Conservation (phyloP, 2,113 vertebrate genomes). For the Orcinus orca region DNA sequence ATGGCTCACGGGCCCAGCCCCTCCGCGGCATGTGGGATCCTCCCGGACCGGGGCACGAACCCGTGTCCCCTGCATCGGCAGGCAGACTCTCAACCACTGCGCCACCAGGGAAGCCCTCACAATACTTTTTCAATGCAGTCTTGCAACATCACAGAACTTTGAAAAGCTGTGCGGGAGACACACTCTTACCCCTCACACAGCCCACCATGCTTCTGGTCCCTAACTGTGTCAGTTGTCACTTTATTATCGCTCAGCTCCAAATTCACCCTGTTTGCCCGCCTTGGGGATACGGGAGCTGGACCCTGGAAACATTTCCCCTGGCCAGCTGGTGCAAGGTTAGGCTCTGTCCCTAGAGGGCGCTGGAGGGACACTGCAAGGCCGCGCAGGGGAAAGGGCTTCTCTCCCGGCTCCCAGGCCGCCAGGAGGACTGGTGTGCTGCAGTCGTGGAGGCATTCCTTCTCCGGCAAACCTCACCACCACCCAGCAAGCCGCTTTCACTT, state of each 20-base stretch:
- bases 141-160: not conserved
- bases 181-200: not conserved
- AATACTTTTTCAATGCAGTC: not conserved
- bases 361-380: not conserved
- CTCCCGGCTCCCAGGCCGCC: not conserved
- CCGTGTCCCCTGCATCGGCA: too few species aligned
- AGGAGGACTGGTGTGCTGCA: accelerated
- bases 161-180: not conserved
- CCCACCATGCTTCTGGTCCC: not conserved
- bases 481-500: not conserved
- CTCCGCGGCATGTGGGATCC: too few species aligned
- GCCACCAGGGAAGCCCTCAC: too few species aligned
- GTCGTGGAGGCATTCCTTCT: not conserved
- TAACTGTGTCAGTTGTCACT: not conserved
- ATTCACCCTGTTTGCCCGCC: not conserved
- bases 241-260: not conserved
- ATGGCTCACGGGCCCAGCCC: too few species aligned
- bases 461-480: not conserved
- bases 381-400: not conserved
- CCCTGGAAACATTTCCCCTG: not conserved
- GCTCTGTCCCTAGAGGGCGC: not conserved
- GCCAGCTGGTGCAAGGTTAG: not conserved
- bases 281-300: not conserved
- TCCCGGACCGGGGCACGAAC: too few species aligned
- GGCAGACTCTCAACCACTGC: too few species aligned